Evolutionary conservation across 2,888 invertebrate genomes (phyloP), one percentile per base, ranked within the genome.

Genomic region (Calameuta pallipes): DNA sequence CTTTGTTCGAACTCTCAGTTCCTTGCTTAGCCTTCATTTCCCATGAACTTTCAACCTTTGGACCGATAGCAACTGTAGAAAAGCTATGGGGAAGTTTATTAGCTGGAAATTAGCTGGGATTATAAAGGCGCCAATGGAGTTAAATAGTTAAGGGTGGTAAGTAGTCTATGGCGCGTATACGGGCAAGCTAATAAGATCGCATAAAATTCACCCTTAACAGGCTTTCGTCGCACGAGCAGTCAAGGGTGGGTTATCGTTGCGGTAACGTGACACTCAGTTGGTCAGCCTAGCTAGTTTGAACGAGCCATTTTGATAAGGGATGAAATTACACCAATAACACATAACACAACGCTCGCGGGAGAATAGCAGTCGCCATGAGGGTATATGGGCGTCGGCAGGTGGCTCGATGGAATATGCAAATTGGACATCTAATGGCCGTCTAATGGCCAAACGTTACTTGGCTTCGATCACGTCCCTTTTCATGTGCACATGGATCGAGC

Each of bases 241-340:
- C 23, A 2, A 56, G 1, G 23, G 56, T 23, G 56, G 23, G 15
- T 41, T 15, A 1, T 41, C 0, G 41, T 41, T 41, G 56, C 56
- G 23, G 23, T 9, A 56, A 23, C 23, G 23, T 23, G 56, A 56
- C 56, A 56, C 9, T 23, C 56, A 23, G 23, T 56, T 23, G 56
- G 56, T 56, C 23, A 56, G 56, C 23, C 23, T 15, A 23, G 31
- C 33, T 71, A 15, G 13, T 15, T 33, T 71, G 31, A 33, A 9
- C 31, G 84, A 78, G 83, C 76, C 81, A 84, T 81, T 88, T 88
- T 84, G 84, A 84, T 23, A 56, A 9, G 82, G 83, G 82, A 80
- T 81, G 80, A 85, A 88, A 83, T 87, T 88, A 86, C 83, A 86
- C 83, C 82, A 84, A 86, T 87, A 85, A 85, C 82, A 85, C 84